phyloP scores from a whole-genome alignment of 1,140 invertebrate species.

The Trissolcus basalis region DNA sequence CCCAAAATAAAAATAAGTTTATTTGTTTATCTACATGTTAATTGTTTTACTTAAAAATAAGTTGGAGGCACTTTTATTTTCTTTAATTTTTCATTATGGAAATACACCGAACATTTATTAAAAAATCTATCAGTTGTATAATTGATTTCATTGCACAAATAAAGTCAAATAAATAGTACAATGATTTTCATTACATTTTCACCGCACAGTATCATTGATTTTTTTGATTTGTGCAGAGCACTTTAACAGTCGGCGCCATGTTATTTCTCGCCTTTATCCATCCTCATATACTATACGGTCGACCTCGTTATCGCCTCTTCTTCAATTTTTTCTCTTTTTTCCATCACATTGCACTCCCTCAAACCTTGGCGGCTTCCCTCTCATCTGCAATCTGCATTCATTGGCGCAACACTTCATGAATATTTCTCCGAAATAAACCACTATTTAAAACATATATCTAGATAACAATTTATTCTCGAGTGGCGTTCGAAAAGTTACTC shows the following conservation, averaged over 20 bases:
- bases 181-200: conserved; percentile 22
- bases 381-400: conserved; percentile 57
- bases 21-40: too few species aligned
- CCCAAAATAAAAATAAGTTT: too few species aligned
- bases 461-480: conserved; percentile 39
- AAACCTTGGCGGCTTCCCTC: conserved; percentile 47
- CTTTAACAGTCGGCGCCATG: conserved; percentile 59
- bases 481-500: conserved; percentile 23
- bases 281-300: conserved; percentile 29
- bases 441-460: conserved; percentile 47
- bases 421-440: conserved; percentile 49
- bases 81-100: too few species aligned
- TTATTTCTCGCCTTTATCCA: conserved; percentile 63
- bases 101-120: too few species aligned
- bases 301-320: conserved; percentile 58
- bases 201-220: conserved; percentile 52
- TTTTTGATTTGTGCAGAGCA: conserved; percentile 56
- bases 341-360: conserved; percentile 35
- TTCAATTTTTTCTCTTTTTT: conserved; percentile 45
- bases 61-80: too few species aligned
- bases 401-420: conserved; percentile 54
- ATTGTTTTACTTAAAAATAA: too few species aligned
- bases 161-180: not conserved
- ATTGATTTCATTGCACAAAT: too few species aligned
- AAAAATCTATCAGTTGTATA: too few species aligned